Conservation (phyloP, 2,797 vertebrate species). For the Botia almorhae region DNA sequence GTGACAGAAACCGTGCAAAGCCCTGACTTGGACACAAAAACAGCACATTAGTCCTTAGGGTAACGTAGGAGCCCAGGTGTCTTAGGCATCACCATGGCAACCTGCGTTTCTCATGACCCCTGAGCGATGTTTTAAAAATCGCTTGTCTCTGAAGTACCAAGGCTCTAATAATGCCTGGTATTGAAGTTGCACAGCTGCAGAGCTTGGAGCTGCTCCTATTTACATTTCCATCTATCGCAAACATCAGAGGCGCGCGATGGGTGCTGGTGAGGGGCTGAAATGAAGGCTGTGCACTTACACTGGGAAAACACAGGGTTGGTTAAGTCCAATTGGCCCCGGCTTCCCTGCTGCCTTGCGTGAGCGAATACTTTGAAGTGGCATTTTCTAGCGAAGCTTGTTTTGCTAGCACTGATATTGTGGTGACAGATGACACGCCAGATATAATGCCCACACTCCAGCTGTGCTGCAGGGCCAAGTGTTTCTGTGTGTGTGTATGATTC, state of each 20-base stretch:
- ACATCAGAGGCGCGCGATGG: conserved; percentile 31
- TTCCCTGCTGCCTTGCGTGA: conserved; percentile 55
- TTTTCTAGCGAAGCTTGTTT: conserved; percentile 42
- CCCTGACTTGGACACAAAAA: conserved; percentile 35
- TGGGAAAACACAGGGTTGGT: conserved; percentile 57
- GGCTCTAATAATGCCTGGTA: conserved; percentile 32
- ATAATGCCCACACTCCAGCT: conserved; percentile 55
- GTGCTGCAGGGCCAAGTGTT: conserved; percentile 6
- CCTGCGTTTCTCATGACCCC: conserved; percentile 51
- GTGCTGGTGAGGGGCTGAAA: conserved; percentile 19
- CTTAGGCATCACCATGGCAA: conserved; percentile 36
- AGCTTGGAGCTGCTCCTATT: conserved; percentile 40
- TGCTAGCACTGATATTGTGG: conserved; percentile 54
- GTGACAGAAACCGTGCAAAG: conserved; percentile 30
- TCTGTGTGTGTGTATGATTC: conserved; percentile 42
- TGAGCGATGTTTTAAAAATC: conserved; percentile 41
- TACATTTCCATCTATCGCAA: conserved; percentile 53
- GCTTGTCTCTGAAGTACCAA: conserved; percentile 26
- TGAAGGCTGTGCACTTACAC: conserved; percentile 27
- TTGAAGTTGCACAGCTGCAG: conserved; percentile 44
- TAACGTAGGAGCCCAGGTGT: conserved; percentile 45
- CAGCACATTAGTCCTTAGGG: conserved; percentile 35
- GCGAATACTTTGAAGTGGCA: conserved; percentile 42
- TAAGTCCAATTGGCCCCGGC: conserved; percentile 57
- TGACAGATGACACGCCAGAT: conserved; percentile 71